Evolutionary conservation across 2,797 vertebrate genomes (phyloP), one percentile per base, ranked within the genome.

Genomic region (Spinibarbus caldwelli): DNA sequence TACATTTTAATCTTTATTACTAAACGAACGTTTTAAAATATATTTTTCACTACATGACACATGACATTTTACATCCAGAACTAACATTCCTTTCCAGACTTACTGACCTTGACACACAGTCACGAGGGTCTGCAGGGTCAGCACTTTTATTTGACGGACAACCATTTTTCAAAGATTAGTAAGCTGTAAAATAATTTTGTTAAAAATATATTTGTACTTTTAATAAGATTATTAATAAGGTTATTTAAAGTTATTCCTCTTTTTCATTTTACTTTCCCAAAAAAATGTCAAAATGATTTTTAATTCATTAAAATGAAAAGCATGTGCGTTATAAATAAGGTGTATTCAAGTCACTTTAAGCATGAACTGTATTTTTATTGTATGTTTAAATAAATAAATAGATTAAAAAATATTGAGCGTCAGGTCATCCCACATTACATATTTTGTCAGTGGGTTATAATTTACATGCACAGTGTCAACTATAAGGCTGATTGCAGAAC

Each of bases 391-490:
- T 52, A 34, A 54, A 36, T 7, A 4, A 36, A 21, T 73, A 73
- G 8, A 76, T 23, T 5, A 26, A 43, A 41, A 43, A 47, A 19
- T 10, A 54, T 52, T 1, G 2, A 64, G 62, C 31, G 41, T 41
- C 67, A 70, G 5, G 21, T n/a, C 21, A n/a, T 41, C 67, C 10
- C 36, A 41, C 64, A 68, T 77, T 11, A 29, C 41, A 7, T 29
- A 34, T 19, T 72, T 80, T 81, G 68, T 80, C 59, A 59, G 29
- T 49, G 41, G 23, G 49, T 43, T 75, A 21, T 68, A 64, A 57
- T 83, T 57, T 23, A 68, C n/a, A 73, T 54, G 21, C 23, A 52
- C n/a, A 64, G 47, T 68, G 49, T 81, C 68, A 84, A 29, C 68
- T 45, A 45, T 29, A 70, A 70, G 29, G 29, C 59, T 76, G 82